phyloP scores from a whole-genome alignment of 1,140 invertebrate species.

The Calliphora vicina region DNA sequence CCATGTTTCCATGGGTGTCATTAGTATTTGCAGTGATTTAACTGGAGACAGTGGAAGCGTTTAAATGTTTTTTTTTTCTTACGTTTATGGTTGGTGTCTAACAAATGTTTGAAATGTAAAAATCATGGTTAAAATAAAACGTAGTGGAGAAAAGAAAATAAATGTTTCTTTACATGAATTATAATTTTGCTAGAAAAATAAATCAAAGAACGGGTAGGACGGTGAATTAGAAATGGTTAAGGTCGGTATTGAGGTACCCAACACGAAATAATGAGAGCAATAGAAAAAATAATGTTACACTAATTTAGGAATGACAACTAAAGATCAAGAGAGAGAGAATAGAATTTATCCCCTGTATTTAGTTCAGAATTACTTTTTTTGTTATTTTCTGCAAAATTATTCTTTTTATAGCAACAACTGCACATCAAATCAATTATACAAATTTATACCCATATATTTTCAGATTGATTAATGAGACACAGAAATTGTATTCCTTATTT shows the following conservation, averaged over 20 bases:
- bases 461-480: no score
- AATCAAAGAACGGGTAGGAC: background rate
- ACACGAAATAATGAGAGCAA: background rate
- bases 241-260: background rate
- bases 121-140: background rate
- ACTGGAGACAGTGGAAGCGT: background rate
- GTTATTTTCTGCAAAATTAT: no score
- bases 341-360: no score
- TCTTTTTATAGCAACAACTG: no score
- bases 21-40: constrained; percentile 1
- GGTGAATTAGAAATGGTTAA: no score
- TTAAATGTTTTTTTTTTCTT: background rate
- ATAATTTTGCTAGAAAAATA: background rate
- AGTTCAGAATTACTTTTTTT: no score
- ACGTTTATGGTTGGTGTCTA: background rate
- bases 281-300: no score
- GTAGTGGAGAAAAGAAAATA: background rate
- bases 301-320: no score
- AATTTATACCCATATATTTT: no score
- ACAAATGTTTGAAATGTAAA: constrained; percentile 1
- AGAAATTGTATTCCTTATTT: background rate
- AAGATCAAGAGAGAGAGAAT: no score
- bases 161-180: background rate
- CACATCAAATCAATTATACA: no score
- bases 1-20: background rate